These are phyloP conservation scores for Coregonus sp. DNA, from an alignment of 2,797 vertebrate genomes.

Conservation along the genomic window DNA sequence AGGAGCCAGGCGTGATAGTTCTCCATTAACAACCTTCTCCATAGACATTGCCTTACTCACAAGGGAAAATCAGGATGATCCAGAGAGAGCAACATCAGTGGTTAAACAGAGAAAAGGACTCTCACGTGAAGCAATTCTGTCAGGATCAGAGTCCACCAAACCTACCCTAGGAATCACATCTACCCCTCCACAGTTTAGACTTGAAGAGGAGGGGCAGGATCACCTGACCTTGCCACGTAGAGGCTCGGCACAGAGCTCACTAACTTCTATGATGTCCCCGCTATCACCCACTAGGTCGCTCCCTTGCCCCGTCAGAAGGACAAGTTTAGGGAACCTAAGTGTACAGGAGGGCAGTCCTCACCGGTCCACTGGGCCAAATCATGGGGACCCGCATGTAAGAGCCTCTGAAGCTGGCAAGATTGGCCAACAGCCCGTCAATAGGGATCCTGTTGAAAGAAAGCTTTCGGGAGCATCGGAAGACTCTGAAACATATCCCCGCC, in stretches of 20 bases:
- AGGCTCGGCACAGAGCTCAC: conserved; percentile 15
- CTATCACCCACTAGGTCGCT: conserved; percentile 2
- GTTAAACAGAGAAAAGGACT: conserved; percentile 50
- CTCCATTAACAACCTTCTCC: conserved; percentile 64
- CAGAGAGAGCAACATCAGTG: conserved; percentile 44
- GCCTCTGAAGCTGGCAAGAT: conserved; percentile 23
- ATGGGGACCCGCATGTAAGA: conserved; percentile 4
- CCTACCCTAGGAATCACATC: conserved; percentile 26
- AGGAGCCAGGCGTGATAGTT: conserved; percentile 49
- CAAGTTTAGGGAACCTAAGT: conserved; percentile 10
- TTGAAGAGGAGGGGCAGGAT: conserved; percentile 24
- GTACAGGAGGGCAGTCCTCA: conserved; percentile 15
- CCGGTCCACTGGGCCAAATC: background rate
- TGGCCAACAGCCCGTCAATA: conserved; percentile 1
- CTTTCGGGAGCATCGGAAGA: conserved; percentile 14
- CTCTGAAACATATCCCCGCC: conserved; percentile 1
- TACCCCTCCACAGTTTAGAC: conserved; percentile 10
- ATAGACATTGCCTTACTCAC: conserved; percentile 49
- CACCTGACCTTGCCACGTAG: background rate
- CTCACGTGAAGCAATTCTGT: conserved; percentile 48
- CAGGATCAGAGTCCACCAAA: conserved; percentile 21
- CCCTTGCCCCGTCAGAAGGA: background rate
- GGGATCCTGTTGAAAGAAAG: conserved; percentile 26
- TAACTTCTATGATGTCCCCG: background rate
- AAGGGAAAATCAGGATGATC: conserved; percentile 46